These are phyloP conservation scores for Ceratothoa steindachneri DNA, from an alignment of 2,888 invertebrate species.

Conservation along the genomic window DNA sequence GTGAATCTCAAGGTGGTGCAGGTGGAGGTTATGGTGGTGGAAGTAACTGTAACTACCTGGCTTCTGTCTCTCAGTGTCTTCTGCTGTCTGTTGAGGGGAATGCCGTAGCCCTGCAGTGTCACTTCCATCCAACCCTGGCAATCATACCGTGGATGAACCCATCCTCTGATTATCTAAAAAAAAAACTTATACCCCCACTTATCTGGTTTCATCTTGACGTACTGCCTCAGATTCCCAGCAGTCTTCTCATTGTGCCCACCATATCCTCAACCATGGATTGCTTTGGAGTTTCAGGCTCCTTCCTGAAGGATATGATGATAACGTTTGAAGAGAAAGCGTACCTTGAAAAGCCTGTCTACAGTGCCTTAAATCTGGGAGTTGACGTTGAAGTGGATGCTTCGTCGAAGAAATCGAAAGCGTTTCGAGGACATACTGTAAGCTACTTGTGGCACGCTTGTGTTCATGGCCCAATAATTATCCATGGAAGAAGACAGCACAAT, in stretches of 20 bases:
- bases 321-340: too few species aligned
- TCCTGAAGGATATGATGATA: too few species aligned
- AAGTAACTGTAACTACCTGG: conserved; percentile 5
- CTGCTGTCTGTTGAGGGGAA: conserved; percentile 11
- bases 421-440: not conserved
- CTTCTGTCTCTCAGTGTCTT: not conserved
- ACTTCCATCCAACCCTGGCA: not conserved
- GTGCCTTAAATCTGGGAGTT: not conserved
- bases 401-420: not conserved
- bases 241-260: conserved; percentile 19
- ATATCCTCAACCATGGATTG: conserved; percentile 21
- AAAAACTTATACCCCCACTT: too few species aligned
- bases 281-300: too few species aligned
- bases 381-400: not conserved
- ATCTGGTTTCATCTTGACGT: too few species aligned
- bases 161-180: conserved; percentile 7
- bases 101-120: conserved; percentile 9
- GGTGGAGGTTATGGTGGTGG: conserved; percentile 15
- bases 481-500: too few species aligned
- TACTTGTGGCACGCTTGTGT: not conserved
- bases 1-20: too few species aligned
- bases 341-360: too few species aligned
- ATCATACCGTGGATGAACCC: conserved; percentile 7
- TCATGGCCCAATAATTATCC: too few species aligned
- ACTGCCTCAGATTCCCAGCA: too few species aligned